Evolutionary conservation across 2,113 vertebrate genomes (phyloP).

Genomic region (Symphodus melops): DNA sequence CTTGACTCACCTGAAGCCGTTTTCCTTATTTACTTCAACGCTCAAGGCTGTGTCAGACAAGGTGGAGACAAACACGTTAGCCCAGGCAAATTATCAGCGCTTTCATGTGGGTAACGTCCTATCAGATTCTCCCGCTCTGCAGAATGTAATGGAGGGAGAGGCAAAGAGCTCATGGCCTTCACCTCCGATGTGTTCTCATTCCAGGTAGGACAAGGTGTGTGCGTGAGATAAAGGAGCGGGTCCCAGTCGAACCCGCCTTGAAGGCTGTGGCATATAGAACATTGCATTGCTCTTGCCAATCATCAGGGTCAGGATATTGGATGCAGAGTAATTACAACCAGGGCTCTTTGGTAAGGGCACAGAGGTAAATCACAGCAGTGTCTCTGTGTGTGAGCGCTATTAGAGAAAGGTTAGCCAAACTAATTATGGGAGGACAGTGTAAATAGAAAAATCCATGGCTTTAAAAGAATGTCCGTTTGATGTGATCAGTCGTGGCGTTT

Average conservation of each 20-base stretch:
- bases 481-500: constrained; percentile 54
- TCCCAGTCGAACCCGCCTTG: constrained; percentile 51
- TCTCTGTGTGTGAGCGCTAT: constrained; percentile 24
- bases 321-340: constrained; percentile 76
- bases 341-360: constrained; percentile 65
- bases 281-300: constrained; percentile 71
- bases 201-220: constrained; percentile 74
- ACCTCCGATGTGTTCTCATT: constrained; percentile 71
- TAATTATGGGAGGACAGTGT: constrained; percentile 67
- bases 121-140: constrained; percentile 77
- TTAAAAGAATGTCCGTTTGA: constrained; percentile 68
- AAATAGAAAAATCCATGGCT: constrained; percentile 71
- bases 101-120: constrained; percentile 72
- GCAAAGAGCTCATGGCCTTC: constrained; percentile 71
- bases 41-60: constrained; percentile 75
- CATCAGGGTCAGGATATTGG: constrained; percentile 71
- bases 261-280: constrained; percentile 65
- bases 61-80: constrained; percentile 66
- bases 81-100: constrained; percentile 69
- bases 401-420: constrained; percentile 73
- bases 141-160: constrained; percentile 75
- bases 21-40: constrained; percentile 74
- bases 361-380: constrained; percentile 64
- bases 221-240: constrained; percentile 74
- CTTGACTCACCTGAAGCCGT: constrained; percentile 68